Conservation (phyloP, 2,888 invertebrate species). For the Tromatobia lineatoria region DNA sequence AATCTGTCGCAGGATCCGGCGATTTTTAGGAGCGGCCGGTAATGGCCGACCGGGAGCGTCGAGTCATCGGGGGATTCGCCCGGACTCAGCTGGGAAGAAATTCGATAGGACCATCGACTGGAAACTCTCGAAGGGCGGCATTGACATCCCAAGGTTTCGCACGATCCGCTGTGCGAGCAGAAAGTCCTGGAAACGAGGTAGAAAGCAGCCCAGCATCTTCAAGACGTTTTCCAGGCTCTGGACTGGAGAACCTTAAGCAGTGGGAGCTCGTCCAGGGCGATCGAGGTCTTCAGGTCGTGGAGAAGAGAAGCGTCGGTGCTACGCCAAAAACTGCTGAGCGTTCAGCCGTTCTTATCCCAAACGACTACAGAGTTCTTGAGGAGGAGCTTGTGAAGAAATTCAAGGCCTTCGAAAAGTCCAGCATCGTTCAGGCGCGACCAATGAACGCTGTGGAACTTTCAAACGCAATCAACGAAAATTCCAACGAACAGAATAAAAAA, state of each 20-base stretch:
- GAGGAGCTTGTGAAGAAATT: conserved; percentile 74
- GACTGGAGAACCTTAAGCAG: conserved; percentile 78
- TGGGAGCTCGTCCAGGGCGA: conserved; percentile 82
- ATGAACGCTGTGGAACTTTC: conserved; percentile 19
- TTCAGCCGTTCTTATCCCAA: not conserved
- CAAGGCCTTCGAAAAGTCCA: conserved; percentile 76
- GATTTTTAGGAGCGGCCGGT: conserved; percentile 51
- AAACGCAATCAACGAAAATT: conserved; percentile 42
- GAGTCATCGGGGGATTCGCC: conserved; percentile 69
- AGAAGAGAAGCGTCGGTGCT: conserved; percentile 80
- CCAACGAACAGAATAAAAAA: not conserved
- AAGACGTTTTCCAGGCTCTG: conserved; percentile 58
- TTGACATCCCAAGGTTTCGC: conserved; percentile 18
- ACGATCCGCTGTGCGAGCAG: conserved; percentile 27
- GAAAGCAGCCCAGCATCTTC: conserved; percentile 42
- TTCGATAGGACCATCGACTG: conserved; percentile 71
- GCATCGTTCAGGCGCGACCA: conserved; percentile 73
- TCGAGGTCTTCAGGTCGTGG: conserved; percentile 84
- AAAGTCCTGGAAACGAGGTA: conserved; percentile 21
- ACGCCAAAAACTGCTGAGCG: conserved; percentile 23
- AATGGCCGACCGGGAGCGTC: conserved; percentile 77
- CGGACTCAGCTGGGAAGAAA: conserved; percentile 73
- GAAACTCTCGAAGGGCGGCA: conserved; percentile 53
- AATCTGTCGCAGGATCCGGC: not conserved
- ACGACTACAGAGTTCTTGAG: conserved; percentile 65